These are phyloP conservation scores for Limanda limanda DNA, from an alignment of 2,113 vertebrate species.

Conservation along the genomic window DNA sequence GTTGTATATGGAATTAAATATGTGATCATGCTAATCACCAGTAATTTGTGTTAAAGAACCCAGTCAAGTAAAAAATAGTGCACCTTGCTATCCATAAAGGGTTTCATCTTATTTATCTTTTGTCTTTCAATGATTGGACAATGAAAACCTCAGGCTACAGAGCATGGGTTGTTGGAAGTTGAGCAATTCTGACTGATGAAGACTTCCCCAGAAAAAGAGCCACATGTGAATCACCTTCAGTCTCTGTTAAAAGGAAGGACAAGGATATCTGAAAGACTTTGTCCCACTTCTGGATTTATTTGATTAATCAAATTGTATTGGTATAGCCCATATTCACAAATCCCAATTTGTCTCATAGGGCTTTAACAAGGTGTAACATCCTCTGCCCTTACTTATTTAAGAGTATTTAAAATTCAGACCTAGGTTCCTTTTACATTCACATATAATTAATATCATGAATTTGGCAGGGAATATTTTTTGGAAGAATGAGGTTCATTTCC, in stretches of 20 bases:
- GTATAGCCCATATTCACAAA: no score
- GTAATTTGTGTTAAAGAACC: neutral
- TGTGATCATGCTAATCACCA: constrained; percentile 21
- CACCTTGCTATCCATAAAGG: neutral
- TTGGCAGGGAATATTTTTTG: neutral
- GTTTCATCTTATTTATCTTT: neutral
- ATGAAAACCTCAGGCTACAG: neutral
- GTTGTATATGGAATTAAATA: constrained; percentile 22
- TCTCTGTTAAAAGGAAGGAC: constrained; percentile 9
- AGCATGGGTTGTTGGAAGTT: neutral
- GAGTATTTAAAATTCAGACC: no score
- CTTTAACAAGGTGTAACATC: no score
- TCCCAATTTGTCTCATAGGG: no score
- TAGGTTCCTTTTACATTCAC: no score
- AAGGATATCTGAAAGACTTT: neutral
- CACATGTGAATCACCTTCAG: neutral
- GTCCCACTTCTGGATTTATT: no score
- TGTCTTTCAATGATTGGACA: neutral
- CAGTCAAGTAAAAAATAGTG: neutral
- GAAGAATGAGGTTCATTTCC: no score
- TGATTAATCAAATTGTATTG: no score
- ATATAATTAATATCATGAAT: no score
- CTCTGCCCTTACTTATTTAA: no score
- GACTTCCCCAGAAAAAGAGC: neutral
- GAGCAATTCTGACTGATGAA: neutral